These are phyloP conservation scores for Drosophila paramelanica DNA, from an alignment of 2,888 invertebrate genomes.

Conservation along the genomic window DNA sequence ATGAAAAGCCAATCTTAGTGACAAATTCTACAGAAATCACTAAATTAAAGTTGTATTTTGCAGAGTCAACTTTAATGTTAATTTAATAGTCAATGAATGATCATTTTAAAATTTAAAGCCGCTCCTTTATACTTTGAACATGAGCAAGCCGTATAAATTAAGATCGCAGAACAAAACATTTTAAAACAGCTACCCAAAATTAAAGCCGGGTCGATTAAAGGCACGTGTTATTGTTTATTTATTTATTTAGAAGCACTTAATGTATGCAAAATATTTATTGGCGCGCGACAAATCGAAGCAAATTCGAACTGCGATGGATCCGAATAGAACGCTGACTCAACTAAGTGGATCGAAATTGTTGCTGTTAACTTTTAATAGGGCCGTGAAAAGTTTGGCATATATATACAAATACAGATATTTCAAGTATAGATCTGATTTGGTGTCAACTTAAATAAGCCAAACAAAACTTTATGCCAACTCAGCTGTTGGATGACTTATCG, in stretches of 20 bases:
- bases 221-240: conserved; percentile 56
- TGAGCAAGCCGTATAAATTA: conserved; percentile 24
- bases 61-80: background rate
- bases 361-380: conserved; percentile 12
- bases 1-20: no score
- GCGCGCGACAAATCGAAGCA: conserved; percentile 34
- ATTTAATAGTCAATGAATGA: conserved; percentile 1
- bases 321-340: conserved; percentile 39
- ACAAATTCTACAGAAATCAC: no score
- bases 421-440: conserved; percentile 3
- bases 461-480: conserved; percentile 19
- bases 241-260: conserved; percentile 28
- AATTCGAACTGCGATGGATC: conserved; percentile 10
- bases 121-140: conserved; percentile 18
- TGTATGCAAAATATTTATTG: conserved; percentile 39
- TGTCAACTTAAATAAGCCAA: background rate
- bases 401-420: conserved; percentile 8
- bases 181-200: conserved; percentile 13
- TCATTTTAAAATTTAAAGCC: background rate
- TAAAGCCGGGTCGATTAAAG: conserved; percentile 24
- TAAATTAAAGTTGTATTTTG: no score
- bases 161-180: conserved; percentile 22
- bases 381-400: conserved; percentile 18
- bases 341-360: background rate
- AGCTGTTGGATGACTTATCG: conserved; percentile 3